Evolutionary conservation across 2,113 vertebrate species (phyloP).

Genomic region (Sitta europaea): DNA sequence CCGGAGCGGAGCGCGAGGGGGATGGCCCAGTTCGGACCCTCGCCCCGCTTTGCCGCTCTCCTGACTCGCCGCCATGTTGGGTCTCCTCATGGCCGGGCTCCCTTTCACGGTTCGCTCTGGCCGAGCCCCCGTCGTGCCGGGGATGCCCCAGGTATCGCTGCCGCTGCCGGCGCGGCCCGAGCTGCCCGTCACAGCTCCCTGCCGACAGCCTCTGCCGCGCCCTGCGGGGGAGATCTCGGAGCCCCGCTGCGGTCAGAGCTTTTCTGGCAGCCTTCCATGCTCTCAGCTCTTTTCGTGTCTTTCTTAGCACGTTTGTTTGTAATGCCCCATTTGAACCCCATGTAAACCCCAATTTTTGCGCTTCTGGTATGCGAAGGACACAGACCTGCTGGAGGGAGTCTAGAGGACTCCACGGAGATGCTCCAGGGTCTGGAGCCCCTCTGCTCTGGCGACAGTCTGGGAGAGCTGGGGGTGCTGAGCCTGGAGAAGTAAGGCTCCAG

Average conservation of each 20-base stretch:
- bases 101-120: neutral
- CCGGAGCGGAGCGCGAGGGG: too few relatives aligned
- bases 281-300: fast-evolving
- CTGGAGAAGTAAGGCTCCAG: neutral
- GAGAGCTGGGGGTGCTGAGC: neutral
- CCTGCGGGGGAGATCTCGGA: too few relatives aligned
- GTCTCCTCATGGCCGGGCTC: neutral
- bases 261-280: neutral
- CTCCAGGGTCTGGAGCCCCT: neutral
- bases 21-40: too few relatives aligned
- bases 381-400: neutral
- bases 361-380: neutral
- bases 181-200: neutral
- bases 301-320: neutral
- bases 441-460: neutral
- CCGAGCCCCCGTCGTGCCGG: too few relatives aligned
- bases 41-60: too few relatives aligned
- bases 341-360: fast-evolving
- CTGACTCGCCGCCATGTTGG: neutral
- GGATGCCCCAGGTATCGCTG: fast-evolving
- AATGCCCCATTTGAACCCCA: fast-evolving
- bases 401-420: too few relatives aligned
- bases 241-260: too few relatives aligned
- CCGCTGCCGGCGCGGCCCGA: too few relatives aligned
- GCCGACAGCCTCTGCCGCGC: neutral